Base-by-base conservation (phyloP, 2,888 invertebrate genomes). In the Zaprionus lineosus region DNA sequence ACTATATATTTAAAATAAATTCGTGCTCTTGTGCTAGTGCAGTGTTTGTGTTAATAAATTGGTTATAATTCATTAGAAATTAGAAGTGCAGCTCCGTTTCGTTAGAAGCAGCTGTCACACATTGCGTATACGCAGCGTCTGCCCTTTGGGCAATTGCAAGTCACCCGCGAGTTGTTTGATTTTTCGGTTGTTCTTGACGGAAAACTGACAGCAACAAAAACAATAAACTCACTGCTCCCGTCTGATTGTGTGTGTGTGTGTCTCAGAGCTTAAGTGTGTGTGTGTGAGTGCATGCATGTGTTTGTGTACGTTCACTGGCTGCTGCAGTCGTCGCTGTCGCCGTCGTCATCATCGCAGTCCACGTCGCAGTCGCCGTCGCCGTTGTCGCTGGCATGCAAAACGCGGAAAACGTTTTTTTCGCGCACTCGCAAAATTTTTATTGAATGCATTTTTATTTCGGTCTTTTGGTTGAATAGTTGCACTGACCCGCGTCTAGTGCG, bases 361-460 rank as follows among this genome's bases (percentile, higher is more conserved):
- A 51, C 24, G 71, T 56, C 72, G 62, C 57, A 37, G 78, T 57
- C 73, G 59, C 52, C 34, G 82, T 52, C 39, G 67, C 28, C 52
- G 72, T 64, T 58, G 74, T 64, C 71, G 82, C 72, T 60, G 74
- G 76, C 85, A 79, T 85, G 83, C 79, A 73, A 83, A 85, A 81
- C 79, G 79, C 85, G 85, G 85, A 85, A 81, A 83, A 79, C 58
- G 64, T 84, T 79, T 75, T 79, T 81, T 81, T 83, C 85, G 79
- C 71, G 84, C 79, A 85, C 84, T 85, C 83, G 83, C 85, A 75
- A 82, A 79, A 85, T 78, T 85, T 81, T 85, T 79, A 81, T 79
- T 82, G 79, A 85, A 83, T 83, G 79, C 85, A 81, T 81, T 81
- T 84, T 79, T 79, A 79, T 79, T 84, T 84, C 79, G 85, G 85